Evolutionary conservation across 2,797 vertebrate species (phyloP).

Genomic region (Tokudaia tokunoshimensis): DNA sequence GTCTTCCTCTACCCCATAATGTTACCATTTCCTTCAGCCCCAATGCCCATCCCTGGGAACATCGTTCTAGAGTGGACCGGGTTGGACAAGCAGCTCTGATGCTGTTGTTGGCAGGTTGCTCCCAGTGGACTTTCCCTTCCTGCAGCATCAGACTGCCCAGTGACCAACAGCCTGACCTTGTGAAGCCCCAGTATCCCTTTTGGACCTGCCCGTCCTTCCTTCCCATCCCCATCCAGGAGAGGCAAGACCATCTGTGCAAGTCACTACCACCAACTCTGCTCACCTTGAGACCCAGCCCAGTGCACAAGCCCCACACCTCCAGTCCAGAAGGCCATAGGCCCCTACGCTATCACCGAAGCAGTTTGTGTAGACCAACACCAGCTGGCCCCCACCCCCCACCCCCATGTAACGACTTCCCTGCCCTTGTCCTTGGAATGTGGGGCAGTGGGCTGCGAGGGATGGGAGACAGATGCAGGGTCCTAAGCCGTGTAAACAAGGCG

Average conservation of each 20-base stretch:
- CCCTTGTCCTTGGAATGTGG: constrained; percentile 1
- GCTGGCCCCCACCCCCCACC: background rate
- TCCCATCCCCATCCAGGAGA: background rate
- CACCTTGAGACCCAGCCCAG: background rate
- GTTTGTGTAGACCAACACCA: accelerated
- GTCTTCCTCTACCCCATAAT: accelerated
- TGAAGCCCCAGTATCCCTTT: accelerated
- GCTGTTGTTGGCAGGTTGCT: accelerated
- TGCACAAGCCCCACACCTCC: background rate
- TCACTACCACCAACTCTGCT: accelerated
- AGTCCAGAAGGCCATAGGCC: background rate
- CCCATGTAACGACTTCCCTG: background rate
- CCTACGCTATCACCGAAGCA: no score
- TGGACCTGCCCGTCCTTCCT: background rate
- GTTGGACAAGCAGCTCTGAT: background rate
- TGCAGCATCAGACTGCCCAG: accelerated
- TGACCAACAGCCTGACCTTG: accelerated
- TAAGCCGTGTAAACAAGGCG: constrained; percentile 86
- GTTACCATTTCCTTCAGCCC: background rate
- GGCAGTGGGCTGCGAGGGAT: constrained; percentile 57
- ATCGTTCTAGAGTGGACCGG: background rate
- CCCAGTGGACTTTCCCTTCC: background rate
- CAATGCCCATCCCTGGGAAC: accelerated
- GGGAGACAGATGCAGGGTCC: constrained; percentile 88
- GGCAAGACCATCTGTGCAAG: background rate